Evolutionary conservation across 2,888 invertebrate species (phyloP).

Genomic region (Macrophya annulata): DNA sequence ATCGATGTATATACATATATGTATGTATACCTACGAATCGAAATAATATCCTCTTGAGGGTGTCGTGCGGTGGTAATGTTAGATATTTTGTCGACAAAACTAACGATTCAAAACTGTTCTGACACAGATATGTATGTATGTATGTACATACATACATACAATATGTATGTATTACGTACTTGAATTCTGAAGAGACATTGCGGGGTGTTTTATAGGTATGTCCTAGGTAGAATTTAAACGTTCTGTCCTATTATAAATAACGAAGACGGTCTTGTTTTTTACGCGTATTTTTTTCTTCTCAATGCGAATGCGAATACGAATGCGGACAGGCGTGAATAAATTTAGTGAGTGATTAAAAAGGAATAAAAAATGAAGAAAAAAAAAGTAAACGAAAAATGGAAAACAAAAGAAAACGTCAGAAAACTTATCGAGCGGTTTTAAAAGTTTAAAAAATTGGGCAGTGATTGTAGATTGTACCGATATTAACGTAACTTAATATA

Average conservation of each 20-base stretch:
- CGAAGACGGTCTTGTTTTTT: slow-evolving; percentile 18
- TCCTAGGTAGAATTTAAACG: slow-evolving; percentile 1
- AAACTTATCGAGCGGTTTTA: slow-evolving; percentile 1
- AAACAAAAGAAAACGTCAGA: not conserved
- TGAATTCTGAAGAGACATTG: not conserved
- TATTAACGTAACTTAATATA: not conserved
- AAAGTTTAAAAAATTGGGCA: slow-evolving; percentile 17
- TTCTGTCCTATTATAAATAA: slow-evolving; percentile 43
- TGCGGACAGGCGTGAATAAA: slow-evolving; percentile 4
- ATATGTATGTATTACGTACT: not conserved
- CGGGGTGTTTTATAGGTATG: not conserved
- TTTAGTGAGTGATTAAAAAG: not conserved
- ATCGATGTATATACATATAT: not conserved
- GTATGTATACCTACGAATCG: not conserved
- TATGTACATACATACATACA: no score
- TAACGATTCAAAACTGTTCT: slow-evolving; percentile 27
- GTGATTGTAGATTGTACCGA: slow-evolving; percentile 29
- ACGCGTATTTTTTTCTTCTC: not conserved
- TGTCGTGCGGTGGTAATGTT: slow-evolving; percentile 13
- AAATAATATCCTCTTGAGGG: slow-evolving; percentile 23
- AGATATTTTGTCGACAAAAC: not conserved
- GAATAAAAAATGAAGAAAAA: not conserved
- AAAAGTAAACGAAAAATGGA: not conserved
- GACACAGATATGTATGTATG: not conserved
- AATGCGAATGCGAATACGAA: not conserved